Conservation (phyloP, 2,113 vertebrate genomes). For the Ceyx cyanopectus region DNA sequence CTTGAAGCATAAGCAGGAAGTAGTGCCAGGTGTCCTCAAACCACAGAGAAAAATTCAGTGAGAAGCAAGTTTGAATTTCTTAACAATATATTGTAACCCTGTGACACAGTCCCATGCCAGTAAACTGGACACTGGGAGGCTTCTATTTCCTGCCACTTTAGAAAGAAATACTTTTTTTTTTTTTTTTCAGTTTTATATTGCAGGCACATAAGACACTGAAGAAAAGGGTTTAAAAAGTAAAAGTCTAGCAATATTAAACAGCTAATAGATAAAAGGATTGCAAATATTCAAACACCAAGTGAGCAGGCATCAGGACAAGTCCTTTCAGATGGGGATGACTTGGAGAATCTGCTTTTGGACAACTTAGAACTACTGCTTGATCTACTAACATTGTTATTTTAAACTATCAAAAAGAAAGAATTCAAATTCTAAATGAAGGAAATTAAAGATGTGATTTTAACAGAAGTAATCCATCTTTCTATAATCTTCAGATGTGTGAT, state of each 20-base stretch:
- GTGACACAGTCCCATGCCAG: neutral
- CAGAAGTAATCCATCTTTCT: neutral
- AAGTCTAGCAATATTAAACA: neutral
- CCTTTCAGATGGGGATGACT: neutral
- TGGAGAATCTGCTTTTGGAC: neutral
- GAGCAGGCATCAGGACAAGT: neutral
- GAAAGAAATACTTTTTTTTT: neutral
- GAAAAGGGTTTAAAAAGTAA: neutral
- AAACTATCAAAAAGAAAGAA: neutral
- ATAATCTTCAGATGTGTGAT: neutral
- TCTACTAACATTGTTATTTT: neutral
- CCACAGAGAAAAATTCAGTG: neutral
- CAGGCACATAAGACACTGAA: neutral
- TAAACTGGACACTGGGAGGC: neutral
- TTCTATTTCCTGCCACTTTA: neutral
- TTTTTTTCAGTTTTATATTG: neutral
- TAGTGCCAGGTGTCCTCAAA: neutral
- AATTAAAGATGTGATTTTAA: neutral
- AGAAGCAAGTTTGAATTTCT: neutral
- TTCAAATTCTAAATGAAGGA: neutral
- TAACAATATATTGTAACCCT: neutral
- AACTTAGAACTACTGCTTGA: neutral
- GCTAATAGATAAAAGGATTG: neutral
- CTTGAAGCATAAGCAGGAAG: neutral
- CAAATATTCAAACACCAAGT: neutral